Percentiles rank a stretch among this genome's conserved stretches.
phyloP scores from a whole-genome alignment of 2,888 invertebrate genomes.

The Synergus laeviventris region DNA sequence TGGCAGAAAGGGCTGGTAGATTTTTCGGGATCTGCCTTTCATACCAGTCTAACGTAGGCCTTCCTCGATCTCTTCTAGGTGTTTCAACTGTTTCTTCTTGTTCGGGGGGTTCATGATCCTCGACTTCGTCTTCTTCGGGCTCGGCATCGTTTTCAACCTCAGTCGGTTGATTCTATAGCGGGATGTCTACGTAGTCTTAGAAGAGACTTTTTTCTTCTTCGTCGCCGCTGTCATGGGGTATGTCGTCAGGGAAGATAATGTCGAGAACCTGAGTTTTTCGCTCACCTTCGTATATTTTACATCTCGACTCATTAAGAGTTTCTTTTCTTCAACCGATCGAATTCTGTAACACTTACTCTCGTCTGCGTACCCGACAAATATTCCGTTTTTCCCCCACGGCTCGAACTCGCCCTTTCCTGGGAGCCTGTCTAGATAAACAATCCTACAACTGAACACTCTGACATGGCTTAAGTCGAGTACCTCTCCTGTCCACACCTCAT shows the following conservation, averaged over 20 bases:
- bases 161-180: too few species aligned
- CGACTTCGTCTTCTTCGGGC: too few species aligned
- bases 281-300: background rate
- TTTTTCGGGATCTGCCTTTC: background rate
- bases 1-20: background rate
- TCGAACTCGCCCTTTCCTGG: constrained; percentile 8
- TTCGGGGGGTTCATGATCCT: too few species aligned
- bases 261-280: too few species aligned
- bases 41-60: background rate
- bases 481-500: constrained; percentile 49
- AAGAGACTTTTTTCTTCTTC: background rate
- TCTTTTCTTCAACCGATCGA: background rate
- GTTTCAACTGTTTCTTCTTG: background rate
- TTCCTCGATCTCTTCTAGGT: background rate
- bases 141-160: too few species aligned
- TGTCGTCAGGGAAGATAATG: background rate
- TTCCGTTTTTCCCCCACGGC: background rate
- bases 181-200: too few species aligned
- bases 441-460: constrained; percentile 54
- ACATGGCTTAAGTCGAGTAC: constrained; percentile 53
- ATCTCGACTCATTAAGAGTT: constrained; percentile 5
- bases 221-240: background rate
- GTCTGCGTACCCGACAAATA: background rate
- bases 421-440: constrained; percentile 31
- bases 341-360: constrained; percentile 3